Base-by-base conservation (phyloP, 2,113 vertebrate genomes). In the Perognathus longimembris region DNA sequence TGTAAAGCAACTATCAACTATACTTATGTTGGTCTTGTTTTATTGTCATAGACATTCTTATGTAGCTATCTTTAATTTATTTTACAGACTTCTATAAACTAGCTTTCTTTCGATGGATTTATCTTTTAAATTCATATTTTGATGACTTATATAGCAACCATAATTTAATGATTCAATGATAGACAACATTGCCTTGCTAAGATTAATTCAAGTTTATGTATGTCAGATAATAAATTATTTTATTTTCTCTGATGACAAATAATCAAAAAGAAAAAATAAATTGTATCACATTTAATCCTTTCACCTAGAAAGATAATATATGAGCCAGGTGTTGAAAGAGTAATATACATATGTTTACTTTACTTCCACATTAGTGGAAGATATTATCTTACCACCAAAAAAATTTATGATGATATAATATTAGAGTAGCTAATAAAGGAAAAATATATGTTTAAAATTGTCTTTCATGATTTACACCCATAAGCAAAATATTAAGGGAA, bases 311-410 rank as follows among this genome's bases (percentile, higher is more conserved):
- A 83, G 2, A 75, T 26, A 88, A 85, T 14, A 90, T 40, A 42
- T 90, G 45, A 80, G 67, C 32, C 69, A 91, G 40, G 32, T 94
- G 28, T 74, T 91, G 40, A 84, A 93, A 85, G 22, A 94, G 67
- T 40, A 63, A 40, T 45, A 18, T 1, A 85, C 5, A 82, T 85
- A 85, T 82, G 24, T 77, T 92, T 69, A 80, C 57, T 83, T 6
- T 79, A 40, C 4, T 77, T 89, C n/a, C 80, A 30, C 12, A 26
- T 1, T 57, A 64, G 3, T 45, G 6, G 11, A 54, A 21, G 11
- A 54, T 4, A 78, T 32, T 15, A 10, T 57, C 93, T 12, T 15
- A 10, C 45, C 92, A 90, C 73, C 32, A 85, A 71, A 45, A 45
- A 86, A 18, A 79, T 40, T 77, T 92, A 45, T 14, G 63, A 61